These are phyloP conservation scores for Salvelinus sp. DNA, from an alignment of 2,113 vertebrate genomes.

Conservation along the genomic window DNA sequence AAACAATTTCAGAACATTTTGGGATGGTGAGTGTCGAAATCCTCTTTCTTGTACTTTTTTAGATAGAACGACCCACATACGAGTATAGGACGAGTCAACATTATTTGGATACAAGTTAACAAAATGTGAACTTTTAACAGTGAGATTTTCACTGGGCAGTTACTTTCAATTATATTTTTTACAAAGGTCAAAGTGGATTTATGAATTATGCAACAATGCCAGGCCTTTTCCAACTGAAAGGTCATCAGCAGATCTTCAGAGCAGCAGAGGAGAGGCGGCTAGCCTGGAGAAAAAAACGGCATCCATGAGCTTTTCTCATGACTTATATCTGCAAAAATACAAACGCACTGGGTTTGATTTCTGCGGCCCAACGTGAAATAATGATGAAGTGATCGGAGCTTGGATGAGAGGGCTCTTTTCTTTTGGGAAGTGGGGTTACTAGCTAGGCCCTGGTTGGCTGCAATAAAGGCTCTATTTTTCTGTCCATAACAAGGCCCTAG, in stretches of 20 bases:
- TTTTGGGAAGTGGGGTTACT: constrained; percentile 21
- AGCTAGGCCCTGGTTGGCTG: constrained; percentile 18
- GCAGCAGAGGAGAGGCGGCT: constrained; percentile 10
- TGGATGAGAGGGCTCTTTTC: constrained; percentile 24
- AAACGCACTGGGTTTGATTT: constrained; percentile 27
- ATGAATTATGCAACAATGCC: constrained; percentile 48
- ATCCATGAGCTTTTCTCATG: constrained; percentile 32
- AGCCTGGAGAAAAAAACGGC: constrained; percentile 6
- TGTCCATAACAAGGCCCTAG: constrained; percentile 48
- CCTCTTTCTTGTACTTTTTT: too few species aligned
- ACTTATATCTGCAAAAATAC: constrained; percentile 27
- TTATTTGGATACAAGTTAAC: too few species aligned
- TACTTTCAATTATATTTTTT: too few species aligned
- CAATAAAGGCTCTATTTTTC: constrained; percentile 53
- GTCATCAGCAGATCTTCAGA: constrained; percentile 38
- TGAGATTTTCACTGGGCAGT: too few species aligned
- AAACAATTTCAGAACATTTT: too few species aligned
- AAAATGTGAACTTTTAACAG: too few species aligned
- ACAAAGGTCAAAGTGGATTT: constrained; percentile 21
- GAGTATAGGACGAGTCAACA: too few species aligned
- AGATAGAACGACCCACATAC: too few species aligned
- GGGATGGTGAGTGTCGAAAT: too few species aligned
- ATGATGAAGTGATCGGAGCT: constrained; percentile 28
- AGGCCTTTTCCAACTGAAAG: constrained; percentile 33
- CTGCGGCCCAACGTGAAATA: constrained; percentile 22